phyloP scores from a whole-genome alignment of 2,113 vertebrate genomes.

The Esox niger region DNA sequence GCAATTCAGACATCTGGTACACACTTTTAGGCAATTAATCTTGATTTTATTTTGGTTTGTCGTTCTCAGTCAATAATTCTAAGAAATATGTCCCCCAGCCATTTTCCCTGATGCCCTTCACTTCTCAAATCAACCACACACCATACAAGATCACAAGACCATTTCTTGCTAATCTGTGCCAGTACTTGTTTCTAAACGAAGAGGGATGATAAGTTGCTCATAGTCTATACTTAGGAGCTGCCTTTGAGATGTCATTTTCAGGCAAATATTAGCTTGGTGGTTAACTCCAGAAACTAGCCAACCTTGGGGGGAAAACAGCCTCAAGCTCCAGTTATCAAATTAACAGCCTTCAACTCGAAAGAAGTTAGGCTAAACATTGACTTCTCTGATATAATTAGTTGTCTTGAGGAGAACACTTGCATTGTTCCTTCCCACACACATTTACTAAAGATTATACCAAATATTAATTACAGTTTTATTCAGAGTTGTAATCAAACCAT shows the following conservation, averaged over 20 bases:
- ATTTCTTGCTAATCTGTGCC: not conserved
- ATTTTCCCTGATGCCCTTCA: not conserved
- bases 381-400: slow-evolving; percentile 56
- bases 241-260: slow-evolving; percentile 27
- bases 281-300: slow-evolving; percentile 80
- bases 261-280: slow-evolving; percentile 74
- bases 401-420: slow-evolving; percentile 14
- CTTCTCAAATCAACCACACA: not conserved
- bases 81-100: not conserved
- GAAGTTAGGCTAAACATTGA: slow-evolving; percentile 71
- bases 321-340: slow-evolving; percentile 70
- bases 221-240: slow-evolving; percentile 16
- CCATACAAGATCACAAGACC: not conserved
- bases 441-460: too few species aligned
- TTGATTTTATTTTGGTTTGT: too few species aligned
- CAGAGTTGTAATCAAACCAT: too few species aligned
- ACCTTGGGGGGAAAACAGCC: slow-evolving; percentile 76
- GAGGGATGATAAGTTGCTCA: too few species aligned
- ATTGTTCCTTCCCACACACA: not conserved
- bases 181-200: slow-evolving; percentile 8
- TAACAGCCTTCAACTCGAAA: slow-evolving; percentile 67
- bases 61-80: not conserved
- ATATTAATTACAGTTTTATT: too few species aligned
- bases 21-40: not conserved
- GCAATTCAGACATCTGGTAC: too few species aligned